Evolutionary conservation across 1,140 invertebrate genomes (phyloP).

Genomic region (Zophobas morio): DNA sequence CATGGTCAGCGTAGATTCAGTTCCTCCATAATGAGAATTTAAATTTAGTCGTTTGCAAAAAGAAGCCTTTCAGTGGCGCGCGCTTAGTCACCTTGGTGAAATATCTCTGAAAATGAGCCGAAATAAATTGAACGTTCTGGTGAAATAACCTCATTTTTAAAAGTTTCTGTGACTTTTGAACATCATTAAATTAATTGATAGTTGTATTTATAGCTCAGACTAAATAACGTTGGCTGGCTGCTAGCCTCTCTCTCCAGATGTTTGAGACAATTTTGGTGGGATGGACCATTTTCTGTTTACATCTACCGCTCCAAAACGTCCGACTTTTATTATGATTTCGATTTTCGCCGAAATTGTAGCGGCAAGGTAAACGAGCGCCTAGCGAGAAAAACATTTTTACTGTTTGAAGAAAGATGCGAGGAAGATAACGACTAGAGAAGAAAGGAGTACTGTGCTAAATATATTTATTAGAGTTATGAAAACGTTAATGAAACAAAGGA

Average conservation of each 20-base stretch:
- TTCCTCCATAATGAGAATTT: neutral
- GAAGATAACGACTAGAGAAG: no score
- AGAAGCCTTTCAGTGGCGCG: neutral
- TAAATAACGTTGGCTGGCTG: constrained; percentile 58
- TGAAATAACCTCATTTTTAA: constrained; percentile 61
- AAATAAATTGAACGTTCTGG: constrained; percentile 49
- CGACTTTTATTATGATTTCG: constrained; percentile 1
- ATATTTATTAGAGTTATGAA: no score
- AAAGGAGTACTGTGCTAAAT: no score
- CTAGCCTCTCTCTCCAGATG: constrained; percentile 56
- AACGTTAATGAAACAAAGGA: no score
- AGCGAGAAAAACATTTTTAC: no score
- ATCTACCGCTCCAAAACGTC: constrained; percentile 8
- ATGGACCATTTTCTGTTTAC: constrained; percentile 50
- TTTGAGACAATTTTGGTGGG: constrained; percentile 57
- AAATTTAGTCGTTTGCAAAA: constrained; percentile 6
- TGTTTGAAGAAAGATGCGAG: no score
- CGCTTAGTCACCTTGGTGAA: constrained; percentile 29
- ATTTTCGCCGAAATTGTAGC: constrained; percentile 4
- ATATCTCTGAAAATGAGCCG: constrained; percentile 34
- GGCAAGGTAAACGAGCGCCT: neutral
- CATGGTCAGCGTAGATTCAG: no score
- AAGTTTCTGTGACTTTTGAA: constrained; percentile 61
- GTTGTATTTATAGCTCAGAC: constrained; percentile 64
- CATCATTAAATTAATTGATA: constrained; percentile 65